Percentiles rank a stretch among this genome's conserved stretches.
These are phyloP conservation scores for Aplochiton taeniatus DNA, from an alignment of 2,797 vertebrate species.

Conservation along the genomic window DNA sequence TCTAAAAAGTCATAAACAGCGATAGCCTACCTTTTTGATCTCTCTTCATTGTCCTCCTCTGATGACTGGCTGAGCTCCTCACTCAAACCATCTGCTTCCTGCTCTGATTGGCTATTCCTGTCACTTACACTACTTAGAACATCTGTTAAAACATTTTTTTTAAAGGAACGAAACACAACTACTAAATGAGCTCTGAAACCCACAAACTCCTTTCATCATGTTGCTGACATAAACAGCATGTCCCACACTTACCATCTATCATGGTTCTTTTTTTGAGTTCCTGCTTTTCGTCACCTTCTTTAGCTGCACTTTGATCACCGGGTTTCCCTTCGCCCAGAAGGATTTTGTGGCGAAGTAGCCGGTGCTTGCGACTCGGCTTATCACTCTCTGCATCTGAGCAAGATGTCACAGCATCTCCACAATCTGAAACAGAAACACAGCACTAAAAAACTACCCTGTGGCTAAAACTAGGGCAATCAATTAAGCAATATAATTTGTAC, in stretches of 20 bases:
- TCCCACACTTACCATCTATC: constrained; percentile 63
- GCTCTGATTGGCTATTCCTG: constrained; percentile 49
- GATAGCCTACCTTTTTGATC: constrained; percentile 42
- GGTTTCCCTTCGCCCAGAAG: constrained; percentile 77
- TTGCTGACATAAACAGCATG: neutral
- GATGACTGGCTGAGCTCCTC: constrained; percentile 81
- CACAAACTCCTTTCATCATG: neutral
- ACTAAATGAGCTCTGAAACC: too few species aligned
- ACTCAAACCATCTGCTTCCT: constrained; percentile 76
- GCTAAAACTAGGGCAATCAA: too few species aligned
- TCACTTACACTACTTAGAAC: constrained; percentile 68
- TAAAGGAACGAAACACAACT: neutral
- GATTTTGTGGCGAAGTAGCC: constrained; percentile 86
- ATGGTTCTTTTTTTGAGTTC: constrained; percentile 64
- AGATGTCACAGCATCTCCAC: constrained; percentile 63
- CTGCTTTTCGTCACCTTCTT: constrained; percentile 8
- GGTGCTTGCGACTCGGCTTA: constrained; percentile 80
- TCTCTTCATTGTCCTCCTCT: constrained; percentile 65
- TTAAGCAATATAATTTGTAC: too few species aligned
- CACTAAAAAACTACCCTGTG: too few species aligned
- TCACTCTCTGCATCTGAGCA: constrained; percentile 68
- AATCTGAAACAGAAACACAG: constrained; percentile 36
- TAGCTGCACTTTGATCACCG: constrained; percentile 62
- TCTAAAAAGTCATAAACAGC: neutral
- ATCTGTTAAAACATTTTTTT: constrained; percentile 38